phyloP scores from a whole-genome alignment of 2,113 vertebrate species.

The Pituophis catenifer region DNA sequence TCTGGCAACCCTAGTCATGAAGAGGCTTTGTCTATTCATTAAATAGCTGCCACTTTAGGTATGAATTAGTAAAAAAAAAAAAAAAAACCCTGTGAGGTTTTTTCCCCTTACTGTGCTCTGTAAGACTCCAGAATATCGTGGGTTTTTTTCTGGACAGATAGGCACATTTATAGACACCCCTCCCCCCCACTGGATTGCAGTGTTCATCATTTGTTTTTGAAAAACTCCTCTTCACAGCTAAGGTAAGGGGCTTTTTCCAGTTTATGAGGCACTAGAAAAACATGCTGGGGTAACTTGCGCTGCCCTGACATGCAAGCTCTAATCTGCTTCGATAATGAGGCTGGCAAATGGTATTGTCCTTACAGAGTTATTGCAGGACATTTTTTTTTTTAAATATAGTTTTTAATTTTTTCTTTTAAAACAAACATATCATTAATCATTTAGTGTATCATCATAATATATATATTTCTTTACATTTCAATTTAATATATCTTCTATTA shows the following conservation, averaged over 20 bases:
- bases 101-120: neutral
- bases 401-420: too few species aligned
- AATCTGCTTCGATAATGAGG: neutral
- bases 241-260: neutral
- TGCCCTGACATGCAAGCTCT: neutral
- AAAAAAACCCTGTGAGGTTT: neutral
- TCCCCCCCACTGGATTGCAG: neutral
- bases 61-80: too few species aligned
- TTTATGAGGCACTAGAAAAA: neutral
- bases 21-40: too few species aligned
- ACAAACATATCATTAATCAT: too few species aligned
- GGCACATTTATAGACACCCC: neutral
- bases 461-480: too few species aligned
- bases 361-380: neutral
- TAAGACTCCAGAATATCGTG: neutral
- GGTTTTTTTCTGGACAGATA: neutral
- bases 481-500: too few species aligned
- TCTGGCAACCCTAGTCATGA: too few species aligned
- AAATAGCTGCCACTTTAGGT: too few species aligned
- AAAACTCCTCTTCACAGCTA: neutral
- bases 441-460: too few species aligned
- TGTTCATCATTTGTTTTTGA: neutral
- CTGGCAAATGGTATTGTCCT: neutral
- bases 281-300: neutral
- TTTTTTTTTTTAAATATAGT: neutral